phyloP scores from a whole-genome alignment of 2,888 invertebrate genomes.

The Philhelius pedissequus region DNA sequence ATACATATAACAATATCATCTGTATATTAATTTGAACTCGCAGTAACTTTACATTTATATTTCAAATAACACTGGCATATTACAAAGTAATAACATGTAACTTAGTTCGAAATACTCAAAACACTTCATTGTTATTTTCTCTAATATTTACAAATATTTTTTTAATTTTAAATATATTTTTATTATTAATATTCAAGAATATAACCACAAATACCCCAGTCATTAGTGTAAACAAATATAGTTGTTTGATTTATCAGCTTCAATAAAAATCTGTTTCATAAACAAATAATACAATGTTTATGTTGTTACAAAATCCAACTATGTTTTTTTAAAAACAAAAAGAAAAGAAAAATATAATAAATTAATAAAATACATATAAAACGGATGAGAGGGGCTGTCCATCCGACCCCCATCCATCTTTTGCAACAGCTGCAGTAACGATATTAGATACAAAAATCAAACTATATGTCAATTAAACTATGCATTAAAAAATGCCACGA shows the following conservation, averaged over 20 bases:
- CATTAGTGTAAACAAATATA: background rate
- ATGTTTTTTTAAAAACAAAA: too few relatives aligned
- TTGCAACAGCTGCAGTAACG: too few relatives aligned
- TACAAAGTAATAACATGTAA: slow-evolving; percentile 13
- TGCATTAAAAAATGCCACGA: too few relatives aligned
- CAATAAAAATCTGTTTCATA: background rate
- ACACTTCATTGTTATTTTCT: background rate
- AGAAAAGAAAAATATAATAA: too few relatives aligned
- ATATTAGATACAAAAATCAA: too few relatives aligned
- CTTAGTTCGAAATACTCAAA: slow-evolving; percentile 20
- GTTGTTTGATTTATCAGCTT: too few relatives aligned
- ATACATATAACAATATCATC: background rate
- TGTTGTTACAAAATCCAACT: too few relatives aligned
- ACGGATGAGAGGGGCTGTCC: too few relatives aligned
- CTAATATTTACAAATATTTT: slow-evolving; percentile 28
- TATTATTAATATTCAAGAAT: background rate
- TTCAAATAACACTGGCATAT: slow-evolving; percentile 19
- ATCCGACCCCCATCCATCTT: too few relatives aligned
- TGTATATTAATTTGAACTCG: slow-evolving; percentile 51
- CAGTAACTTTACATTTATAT: slow-evolving; percentile 28
- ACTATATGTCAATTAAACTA: too few relatives aligned
- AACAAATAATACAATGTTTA: background rate
- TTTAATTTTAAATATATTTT: background rate
- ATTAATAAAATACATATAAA: too few relatives aligned
- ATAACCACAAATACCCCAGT: background rate